Percentiles rank a stretch among this genome's conserved stretches.
phyloP scores from a whole-genome alignment of 2,888 invertebrate species.

The Apocheima hispidaria region DNA sequence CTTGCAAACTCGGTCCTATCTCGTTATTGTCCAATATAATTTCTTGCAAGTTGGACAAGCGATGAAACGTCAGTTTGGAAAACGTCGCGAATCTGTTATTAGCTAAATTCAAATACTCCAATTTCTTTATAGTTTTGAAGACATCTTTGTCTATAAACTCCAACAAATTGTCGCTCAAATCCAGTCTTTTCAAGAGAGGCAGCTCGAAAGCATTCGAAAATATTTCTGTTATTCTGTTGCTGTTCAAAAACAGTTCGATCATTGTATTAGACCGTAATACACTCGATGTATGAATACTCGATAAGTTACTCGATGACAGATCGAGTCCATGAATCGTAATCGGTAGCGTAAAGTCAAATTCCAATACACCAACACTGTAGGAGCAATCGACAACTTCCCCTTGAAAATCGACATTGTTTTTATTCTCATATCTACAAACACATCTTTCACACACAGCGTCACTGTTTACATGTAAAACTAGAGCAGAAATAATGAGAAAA shows the following conservation, averaged over 20 bases:
- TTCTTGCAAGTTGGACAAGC: constrained; percentile 68
- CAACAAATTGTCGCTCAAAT: constrained; percentile 74
- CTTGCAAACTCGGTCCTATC: constrained; percentile 66
- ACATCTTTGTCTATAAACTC: constrained; percentile 67
- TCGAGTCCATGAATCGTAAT: constrained; percentile 62
- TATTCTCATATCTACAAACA: constrained; percentile 57
- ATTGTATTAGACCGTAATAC: constrained; percentile 63
- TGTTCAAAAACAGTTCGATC: constrained; percentile 60
- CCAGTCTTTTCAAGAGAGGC: constrained; percentile 67
- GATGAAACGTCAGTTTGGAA: constrained; percentile 70
- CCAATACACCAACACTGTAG: constrained; percentile 51
- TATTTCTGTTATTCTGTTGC: constrained; percentile 66
- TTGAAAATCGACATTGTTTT: constrained; percentile 56
- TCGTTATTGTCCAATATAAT: constrained; percentile 77
- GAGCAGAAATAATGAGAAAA: constrained; percentile 46
- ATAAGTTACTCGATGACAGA: constrained; percentile 70
- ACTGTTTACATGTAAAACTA: constrained; percentile 53
- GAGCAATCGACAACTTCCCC: constrained; percentile 69
- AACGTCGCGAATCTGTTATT: constrained; percentile 75
- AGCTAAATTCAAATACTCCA: constrained; percentile 76
- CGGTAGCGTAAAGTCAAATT: constrained; percentile 59
- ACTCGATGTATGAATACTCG: constrained; percentile 50
- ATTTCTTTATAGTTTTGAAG: constrained; percentile 68
- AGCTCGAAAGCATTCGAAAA: constrained; percentile 60
- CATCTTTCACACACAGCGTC: constrained; percentile 66